phyloP scores from a whole-genome alignment of 2,888 invertebrate species.

The Mycalesis mineus region DNA sequence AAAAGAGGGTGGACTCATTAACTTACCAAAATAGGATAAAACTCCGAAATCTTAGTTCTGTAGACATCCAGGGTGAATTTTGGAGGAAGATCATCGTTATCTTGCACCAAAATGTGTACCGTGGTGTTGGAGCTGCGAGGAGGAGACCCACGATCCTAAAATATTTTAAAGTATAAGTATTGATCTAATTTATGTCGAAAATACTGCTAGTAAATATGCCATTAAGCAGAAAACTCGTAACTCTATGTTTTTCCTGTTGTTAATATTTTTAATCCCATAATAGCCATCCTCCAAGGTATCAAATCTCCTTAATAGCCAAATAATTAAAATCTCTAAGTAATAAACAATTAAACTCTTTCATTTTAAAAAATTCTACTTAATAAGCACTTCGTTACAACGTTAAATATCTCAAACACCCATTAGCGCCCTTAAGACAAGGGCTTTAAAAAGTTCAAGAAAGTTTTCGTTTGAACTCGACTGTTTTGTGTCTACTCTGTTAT shows the following conservation, averaged over 20 bases:
- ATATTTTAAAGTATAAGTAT: background rate
- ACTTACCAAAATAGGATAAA: constrained; percentile 87
- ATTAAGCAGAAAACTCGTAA: no score
- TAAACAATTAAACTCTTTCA: no score
- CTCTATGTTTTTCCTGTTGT: no score
- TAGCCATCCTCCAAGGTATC: no score
- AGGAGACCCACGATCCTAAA: constrained; percentile 89
- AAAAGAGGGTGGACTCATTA: no score
- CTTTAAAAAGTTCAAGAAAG: background rate
- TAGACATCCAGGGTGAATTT: constrained; percentile 90
- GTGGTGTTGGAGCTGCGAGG: constrained; percentile 85
- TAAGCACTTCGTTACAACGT: background rate
- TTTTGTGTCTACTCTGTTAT: background rate
- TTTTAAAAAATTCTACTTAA: no score
- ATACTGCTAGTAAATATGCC: no score
- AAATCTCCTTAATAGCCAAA: no score
- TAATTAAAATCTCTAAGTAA: no score
- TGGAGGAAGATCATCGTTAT: constrained; percentile 89
- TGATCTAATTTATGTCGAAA: no score
- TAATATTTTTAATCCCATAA: no score
- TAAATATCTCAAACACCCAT: background rate
- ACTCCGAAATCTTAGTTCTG: constrained; percentile 88
- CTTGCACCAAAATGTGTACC: constrained; percentile 83
- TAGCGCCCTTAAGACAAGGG: background rate
- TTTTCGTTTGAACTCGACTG: background rate